phyloP scores from a whole-genome alignment of 2,113 vertebrate genomes.

The Archilochus colubris region DNA sequence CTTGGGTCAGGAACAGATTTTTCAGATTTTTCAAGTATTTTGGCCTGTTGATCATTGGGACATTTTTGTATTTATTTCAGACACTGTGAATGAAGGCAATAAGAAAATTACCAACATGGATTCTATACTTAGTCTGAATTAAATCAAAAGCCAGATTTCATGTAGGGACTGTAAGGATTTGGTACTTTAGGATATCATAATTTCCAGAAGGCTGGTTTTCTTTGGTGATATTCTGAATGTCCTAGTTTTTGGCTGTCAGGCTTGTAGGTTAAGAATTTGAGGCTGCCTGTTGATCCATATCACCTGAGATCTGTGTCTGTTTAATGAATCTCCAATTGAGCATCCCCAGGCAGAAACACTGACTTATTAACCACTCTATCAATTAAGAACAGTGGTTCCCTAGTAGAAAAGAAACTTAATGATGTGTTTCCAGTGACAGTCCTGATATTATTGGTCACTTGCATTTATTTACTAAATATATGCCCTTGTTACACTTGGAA shows the following conservation, averaged over 20 bases:
- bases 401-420: background rate
- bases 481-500: background rate
- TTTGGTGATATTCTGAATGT: background rate
- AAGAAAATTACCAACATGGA: background rate
- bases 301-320: background rate
- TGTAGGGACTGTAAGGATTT: background rate
- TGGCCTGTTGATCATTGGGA: background rate
- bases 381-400: background rate
- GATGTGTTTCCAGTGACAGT: background rate
- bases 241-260: background rate
- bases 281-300: conserved; percentile 5
- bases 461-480: background rate
- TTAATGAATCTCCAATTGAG: conserved; percentile 7
- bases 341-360: conserved; percentile 7
- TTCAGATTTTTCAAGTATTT: background rate
- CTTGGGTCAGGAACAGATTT: background rate
- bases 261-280: background rate
- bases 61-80: background rate
- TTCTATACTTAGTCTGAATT: background rate
- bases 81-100: background rate
- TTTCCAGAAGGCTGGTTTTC: conserved; percentile 10
- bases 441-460: background rate
- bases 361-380: background rate
- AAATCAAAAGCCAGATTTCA: background rate
- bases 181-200: background rate